Evolutionary conservation across 2,888 invertebrate genomes (phyloP).

Genomic region (Deilephila porcellus): DNA sequence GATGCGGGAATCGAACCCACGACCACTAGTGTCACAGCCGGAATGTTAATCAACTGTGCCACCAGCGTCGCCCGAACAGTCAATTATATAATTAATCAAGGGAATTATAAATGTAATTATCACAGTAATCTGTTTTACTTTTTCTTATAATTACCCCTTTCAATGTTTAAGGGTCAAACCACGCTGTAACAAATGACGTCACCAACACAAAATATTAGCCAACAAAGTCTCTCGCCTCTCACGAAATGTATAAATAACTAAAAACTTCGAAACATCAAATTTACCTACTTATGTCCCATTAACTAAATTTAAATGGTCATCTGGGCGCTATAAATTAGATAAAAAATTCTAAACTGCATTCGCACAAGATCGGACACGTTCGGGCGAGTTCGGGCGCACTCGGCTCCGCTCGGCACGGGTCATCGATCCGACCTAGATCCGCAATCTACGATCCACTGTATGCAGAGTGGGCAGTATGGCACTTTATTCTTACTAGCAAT

Average conservation of each 20-base stretch:
- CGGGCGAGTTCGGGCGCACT: conserved; percentile 45
- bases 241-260: conserved; percentile 30
- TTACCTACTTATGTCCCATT: conserved; percentile 38
- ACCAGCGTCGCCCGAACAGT: too few species aligned
- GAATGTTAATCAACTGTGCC: too few species aligned
- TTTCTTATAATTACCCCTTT: too few species aligned
- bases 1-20: too few species aligned
- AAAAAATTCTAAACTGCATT: conserved; percentile 35
- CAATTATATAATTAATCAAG: too few species aligned
- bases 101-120: too few species aligned
- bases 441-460: conserved; percentile 33
- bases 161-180: not conserved
- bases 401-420: conserved; percentile 56
- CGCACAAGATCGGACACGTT: conserved; percentile 35
- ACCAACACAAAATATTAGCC: not conserved
- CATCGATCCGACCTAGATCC: conserved; percentile 68
- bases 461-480: conserved; percentile 15
- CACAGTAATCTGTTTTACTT: too few species aligned
- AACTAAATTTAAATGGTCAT: conserved; percentile 37
- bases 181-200: not conserved
- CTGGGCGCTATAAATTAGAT: conserved; percentile 38
- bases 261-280: conserved; percentile 34
- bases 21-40: too few species aligned
- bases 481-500: not conserved
- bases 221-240: conserved; percentile 10